Conservation (phyloP, 2,888 invertebrate genomes). For the Seladonia tumulorum region DNA sequence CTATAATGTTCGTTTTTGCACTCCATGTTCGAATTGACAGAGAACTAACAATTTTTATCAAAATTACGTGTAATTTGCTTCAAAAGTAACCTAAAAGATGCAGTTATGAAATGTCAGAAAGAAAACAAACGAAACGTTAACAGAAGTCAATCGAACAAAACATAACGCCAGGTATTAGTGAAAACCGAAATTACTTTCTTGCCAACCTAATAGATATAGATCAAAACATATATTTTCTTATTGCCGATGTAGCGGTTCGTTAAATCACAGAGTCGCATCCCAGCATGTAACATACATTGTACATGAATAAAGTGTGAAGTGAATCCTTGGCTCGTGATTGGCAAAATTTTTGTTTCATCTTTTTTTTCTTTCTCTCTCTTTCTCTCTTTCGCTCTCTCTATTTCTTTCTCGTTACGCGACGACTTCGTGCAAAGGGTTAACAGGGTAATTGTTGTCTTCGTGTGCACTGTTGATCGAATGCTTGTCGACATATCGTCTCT, state of each 20-base stretch:
- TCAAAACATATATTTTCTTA: slow-evolving; percentile 27
- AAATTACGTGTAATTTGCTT: too few relatives aligned
- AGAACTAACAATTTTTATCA: too few relatives aligned
- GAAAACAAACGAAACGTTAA: too few relatives aligned
- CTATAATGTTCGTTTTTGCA: too few relatives aligned
- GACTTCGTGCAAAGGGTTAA: slow-evolving; percentile 57
- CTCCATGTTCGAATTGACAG: too few relatives aligned
- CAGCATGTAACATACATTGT: slow-evolving; percentile 39
- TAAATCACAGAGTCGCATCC: slow-evolving; percentile 19
- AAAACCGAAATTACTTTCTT: too few relatives aligned
- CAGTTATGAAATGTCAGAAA: too few relatives aligned
- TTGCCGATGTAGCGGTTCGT: not conserved
- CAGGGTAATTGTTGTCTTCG: not conserved
- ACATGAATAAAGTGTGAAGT: slow-evolving; percentile 44
- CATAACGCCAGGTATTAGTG: too few relatives aligned
- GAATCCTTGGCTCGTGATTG: slow-evolving; percentile 22
- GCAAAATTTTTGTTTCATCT: slow-evolving; percentile 29
- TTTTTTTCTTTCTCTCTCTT: not conserved
- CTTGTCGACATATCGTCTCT: not conserved
- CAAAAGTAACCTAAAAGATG: too few relatives aligned
- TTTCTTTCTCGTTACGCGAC: not conserved
- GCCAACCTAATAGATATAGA: too few relatives aligned
- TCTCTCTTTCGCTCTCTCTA: not conserved
- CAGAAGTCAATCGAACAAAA: too few relatives aligned
- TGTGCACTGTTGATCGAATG: not conserved